Evolutionary conservation across 2,888 invertebrate species (phyloP).

Genomic region (Tinea trinotella): DNA sequence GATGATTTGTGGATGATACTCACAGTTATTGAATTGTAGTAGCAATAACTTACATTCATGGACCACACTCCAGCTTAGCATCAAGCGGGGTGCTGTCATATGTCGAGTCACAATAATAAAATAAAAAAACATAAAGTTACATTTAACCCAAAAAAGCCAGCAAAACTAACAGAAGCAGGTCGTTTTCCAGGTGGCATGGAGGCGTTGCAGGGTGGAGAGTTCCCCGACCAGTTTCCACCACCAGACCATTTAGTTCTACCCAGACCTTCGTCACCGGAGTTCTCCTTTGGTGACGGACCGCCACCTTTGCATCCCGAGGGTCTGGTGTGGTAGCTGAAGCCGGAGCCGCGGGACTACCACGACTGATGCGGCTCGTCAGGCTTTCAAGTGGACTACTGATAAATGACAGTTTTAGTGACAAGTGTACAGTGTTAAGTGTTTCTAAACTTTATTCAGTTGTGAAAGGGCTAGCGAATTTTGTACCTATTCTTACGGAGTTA

Average conservation of each 20-base stretch:
- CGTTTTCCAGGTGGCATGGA: constrained; percentile 84
- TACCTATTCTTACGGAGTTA: background rate
- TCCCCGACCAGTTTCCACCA: constrained; percentile 72
- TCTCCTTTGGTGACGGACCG: constrained; percentile 73
- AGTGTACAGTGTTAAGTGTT: too few relatives aligned
- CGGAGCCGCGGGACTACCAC: constrained; percentile 73
- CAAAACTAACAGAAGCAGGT: constrained; percentile 50
- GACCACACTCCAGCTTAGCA: too few relatives aligned
- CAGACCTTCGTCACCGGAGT: constrained; percentile 83
- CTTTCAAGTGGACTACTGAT: constrained; percentile 53
- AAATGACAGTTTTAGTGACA: constrained; percentile 20
- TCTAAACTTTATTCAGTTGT: too few relatives aligned
- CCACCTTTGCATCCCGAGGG: constrained; percentile 64
- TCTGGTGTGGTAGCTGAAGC: constrained; percentile 72
- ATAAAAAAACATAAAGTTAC: too few relatives aligned
- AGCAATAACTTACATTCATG: too few relatives aligned
- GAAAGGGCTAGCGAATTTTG: background rate
- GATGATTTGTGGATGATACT: too few relatives aligned
- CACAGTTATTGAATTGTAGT: too few relatives aligned
- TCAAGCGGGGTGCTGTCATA: too few relatives aligned
- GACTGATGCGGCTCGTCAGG: constrained; percentile 71
- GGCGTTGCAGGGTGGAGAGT: constrained; percentile 60
- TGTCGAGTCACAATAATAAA: too few relatives aligned
- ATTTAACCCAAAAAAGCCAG: too few relatives aligned
- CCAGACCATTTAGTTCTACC: constrained; percentile 79